These are phyloP conservation scores for Cranoglanis bouderius DNA, from an alignment of 2,113 vertebrate species.

Conservation along the genomic window DNA sequence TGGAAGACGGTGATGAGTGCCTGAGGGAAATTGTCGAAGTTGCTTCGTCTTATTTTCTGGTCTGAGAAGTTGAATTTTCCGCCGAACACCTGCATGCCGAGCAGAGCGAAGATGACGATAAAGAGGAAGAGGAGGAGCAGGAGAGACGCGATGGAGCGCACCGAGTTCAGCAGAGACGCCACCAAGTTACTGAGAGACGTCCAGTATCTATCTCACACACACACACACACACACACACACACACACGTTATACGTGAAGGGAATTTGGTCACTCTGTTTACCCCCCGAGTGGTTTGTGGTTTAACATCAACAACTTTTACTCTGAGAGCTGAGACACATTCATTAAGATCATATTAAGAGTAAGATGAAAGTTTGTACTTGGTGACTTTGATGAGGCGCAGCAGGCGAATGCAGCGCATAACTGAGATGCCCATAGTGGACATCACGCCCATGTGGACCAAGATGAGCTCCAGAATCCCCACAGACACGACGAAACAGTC, in stretches of 20 bases:
- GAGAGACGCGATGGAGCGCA: constrained; percentile 89
- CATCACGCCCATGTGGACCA: constrained; percentile 80
- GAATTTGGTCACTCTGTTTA: too few relatives aligned
- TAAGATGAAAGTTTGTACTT: constrained; percentile 69
- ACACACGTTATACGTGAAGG: neutral
- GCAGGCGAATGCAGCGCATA: constrained; percentile 88
- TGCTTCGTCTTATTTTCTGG: constrained; percentile 82
- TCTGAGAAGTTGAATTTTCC: constrained; percentile 89
- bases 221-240: constrained; percentile 34
- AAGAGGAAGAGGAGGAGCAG: constrained; percentile 92
- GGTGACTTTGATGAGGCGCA: constrained; percentile 90
- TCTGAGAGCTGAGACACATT: neutral
- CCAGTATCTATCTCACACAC: constrained; percentile 79
- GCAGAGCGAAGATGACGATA: constrained; percentile 87
- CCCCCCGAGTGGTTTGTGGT: neutral
- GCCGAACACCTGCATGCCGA: constrained; percentile 93
- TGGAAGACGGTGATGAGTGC: constrained; percentile 94
- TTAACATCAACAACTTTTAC: neutral
- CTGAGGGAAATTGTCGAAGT: constrained; percentile 91
- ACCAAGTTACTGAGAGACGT: constrained; percentile 88
- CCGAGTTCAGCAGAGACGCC: constrained; percentile 87
- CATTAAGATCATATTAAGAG: neutral
- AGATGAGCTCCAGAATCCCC: constrained; percentile 83
- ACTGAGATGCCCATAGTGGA: constrained; percentile 88
- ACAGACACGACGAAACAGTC: constrained; percentile 92